These are phyloP conservation scores for Caenorhabditis sinica DNA, from an alignment of 2,888 invertebrate genomes.

Conservation along the genomic window DNA sequence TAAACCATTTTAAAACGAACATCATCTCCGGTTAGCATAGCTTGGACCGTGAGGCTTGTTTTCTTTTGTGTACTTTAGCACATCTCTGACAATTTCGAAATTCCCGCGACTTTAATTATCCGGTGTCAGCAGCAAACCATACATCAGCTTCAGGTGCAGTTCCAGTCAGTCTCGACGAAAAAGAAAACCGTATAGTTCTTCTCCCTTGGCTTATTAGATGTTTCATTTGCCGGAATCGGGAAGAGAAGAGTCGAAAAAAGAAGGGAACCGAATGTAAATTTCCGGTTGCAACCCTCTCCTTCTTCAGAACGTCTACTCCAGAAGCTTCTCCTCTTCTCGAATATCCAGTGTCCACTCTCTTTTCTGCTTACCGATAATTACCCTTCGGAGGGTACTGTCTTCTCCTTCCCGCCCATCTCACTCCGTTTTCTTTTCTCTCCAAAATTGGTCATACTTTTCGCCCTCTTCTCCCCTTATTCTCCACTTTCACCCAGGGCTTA, in stretches of 20 bases:
- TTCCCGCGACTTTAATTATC: slow-evolving; percentile 5
- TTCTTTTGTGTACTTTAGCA: slow-evolving; percentile 9
- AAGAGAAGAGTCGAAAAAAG: slow-evolving; percentile 18
- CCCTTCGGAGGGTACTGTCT: slow-evolving; percentile 9
- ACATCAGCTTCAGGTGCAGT: slow-evolving; percentile 31
- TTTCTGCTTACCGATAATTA: slow-evolving; percentile 60
- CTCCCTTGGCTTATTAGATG: slow-evolving; percentile 19
- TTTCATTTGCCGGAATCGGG: slow-evolving; percentile 54
- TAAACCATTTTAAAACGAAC: slow-evolving; percentile 1
- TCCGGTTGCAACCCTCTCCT: slow-evolving; percentile 43
- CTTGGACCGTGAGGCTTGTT: slow-evolving; percentile 26
- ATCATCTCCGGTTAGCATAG: not conserved
- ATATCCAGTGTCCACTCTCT: slow-evolving; percentile 60
- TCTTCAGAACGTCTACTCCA: not conserved
- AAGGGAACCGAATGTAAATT: slow-evolving; percentile 27
- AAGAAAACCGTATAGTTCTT: slow-evolving; percentile 47
- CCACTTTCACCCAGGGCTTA: slow-evolving; percentile 45
- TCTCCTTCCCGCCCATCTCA: slow-evolving; percentile 8
- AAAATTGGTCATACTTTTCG: slow-evolving; percentile 61
- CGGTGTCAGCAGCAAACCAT: slow-evolving; percentile 12
- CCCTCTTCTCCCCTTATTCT: slow-evolving; percentile 24
- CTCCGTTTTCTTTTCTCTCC: slow-evolving; percentile 58
- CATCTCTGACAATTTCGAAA: slow-evolving; percentile 21
- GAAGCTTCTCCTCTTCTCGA: slow-evolving; percentile 39
- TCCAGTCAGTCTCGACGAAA: slow-evolving; percentile 41